Evolutionary conservation across 2,113 vertebrate species (phyloP), one percentile per base, ranked within the genome.

Genomic region (Genyomyrus donnyi): DNA sequence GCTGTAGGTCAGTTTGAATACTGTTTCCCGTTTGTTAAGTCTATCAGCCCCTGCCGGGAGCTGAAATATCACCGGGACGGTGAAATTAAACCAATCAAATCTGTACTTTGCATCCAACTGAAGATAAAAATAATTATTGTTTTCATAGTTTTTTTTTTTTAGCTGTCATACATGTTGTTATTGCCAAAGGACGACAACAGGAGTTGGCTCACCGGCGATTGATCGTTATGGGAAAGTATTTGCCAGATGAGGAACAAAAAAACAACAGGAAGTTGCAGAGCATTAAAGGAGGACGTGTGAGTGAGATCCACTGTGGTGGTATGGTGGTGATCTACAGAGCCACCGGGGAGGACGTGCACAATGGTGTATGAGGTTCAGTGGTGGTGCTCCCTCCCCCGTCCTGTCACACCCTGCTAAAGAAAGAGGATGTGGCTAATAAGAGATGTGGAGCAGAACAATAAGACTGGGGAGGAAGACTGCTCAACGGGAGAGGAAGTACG

Each of bases 401-500:
- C 17, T 56, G 5, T 1, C 48, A 27, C 89, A 5, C 52, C 85
- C 58, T 46, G 21, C 45, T 24, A 35, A 45, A 56, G 62, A 80
- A 21, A 83, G 48, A 52, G 86, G 42, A 88, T 48, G 74, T 85
- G 21, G 74, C 31, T 45, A 31, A 58, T 35, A 77, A 35, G 77
- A 74, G 15, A 39, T 31, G 88, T 70, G 21, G 2, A 21, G 27
- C 19, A 6, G 27, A 27, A n/a, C 48, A 90, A 45, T 10, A 31
- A n/a, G 7, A 46, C 31, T 21, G 19, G 15, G 62, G 56, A 46
- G 46, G 66, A 49, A 70, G 52, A 50, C 1, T 0, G 24, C 39
- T 31, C 49, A 52, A 83, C 4, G 88, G 48, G 92, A 83, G 89
- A 89, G 89, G 92, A 91, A 42, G 90, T 66, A 42, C 52, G 42